Base-by-base conservation (phyloP, 2,113 vertebrate species). In the Podilymbus podiceps region DNA sequence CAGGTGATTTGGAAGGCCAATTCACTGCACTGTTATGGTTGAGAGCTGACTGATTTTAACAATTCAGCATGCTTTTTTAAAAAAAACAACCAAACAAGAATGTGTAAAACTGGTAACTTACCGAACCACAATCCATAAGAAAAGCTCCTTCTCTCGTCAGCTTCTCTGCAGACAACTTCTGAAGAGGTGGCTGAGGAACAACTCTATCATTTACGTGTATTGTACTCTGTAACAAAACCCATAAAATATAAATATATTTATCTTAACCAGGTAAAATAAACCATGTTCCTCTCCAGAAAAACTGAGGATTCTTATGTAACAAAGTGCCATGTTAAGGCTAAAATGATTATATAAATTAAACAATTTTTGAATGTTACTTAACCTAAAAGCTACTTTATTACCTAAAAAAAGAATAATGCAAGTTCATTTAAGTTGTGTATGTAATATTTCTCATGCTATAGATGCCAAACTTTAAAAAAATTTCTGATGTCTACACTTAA, bases 121-220 rank as follows among this genome's bases (percentile, higher is more conserved):
- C 99, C 24, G 97, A 98, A 91, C 99, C 99, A 96, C 99, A 99
- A 89, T 99, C 99, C 99, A 99, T 98, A 78, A 99, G 98, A 97
- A 99, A 99, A 56, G 99, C 99, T 50, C 99, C 99, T 69, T 99
- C 99, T 96, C 98, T 98, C 69, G 98, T 98, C 95, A 99, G 95
- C 67, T 98, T 98, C 96, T 99, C 99, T 14, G 99, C 98, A 55
- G 99, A 98, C 92, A 99, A 89, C 85, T 99, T 99, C 74, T 99
- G 98, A 95, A 99, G 98, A 12, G 97, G 98, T 18, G 99, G 99
- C 68, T 99, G 99, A 31, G 99, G 99, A 46, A 99, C 98, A 75
- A 99, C 93, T 12, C 97, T 97, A 94, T 99, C 99, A 28, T 98
- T 99, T 78, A 99, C 97, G 28, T 99, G 99, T 74, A 99, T 98